Conservation (phyloP, 2,888 invertebrate species). For the Scrobipalpa atriplicella region DNA sequence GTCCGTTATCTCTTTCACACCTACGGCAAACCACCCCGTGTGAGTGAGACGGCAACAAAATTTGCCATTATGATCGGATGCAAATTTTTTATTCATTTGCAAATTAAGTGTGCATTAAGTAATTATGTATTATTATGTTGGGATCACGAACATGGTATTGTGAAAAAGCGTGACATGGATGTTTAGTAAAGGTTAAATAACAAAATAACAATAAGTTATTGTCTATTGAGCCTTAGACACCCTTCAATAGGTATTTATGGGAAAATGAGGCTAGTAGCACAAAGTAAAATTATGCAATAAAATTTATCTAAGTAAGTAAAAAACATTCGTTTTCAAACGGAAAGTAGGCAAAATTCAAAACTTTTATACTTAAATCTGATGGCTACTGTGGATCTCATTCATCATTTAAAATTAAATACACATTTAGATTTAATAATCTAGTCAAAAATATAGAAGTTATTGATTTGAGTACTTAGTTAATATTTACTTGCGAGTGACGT, state of each 20-base stretch:
- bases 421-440: too few species aligned
- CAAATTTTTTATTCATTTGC: slow-evolving; percentile 78
- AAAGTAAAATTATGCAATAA: neutral
- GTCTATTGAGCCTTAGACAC: slow-evolving; percentile 14
- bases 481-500: too few species aligned
- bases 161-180: slow-evolving; percentile 48
- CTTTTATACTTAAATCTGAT: too few species aligned
- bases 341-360: too few species aligned
- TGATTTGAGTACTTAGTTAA: too few species aligned
- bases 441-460: too few species aligned
- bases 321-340: too few species aligned
- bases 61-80: slow-evolving; percentile 70
- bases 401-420: too few species aligned
- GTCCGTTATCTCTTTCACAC: slow-evolving; percentile 59
- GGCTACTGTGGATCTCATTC: too few species aligned
- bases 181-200: slow-evolving; percentile 41
- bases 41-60: slow-evolving; percentile 53
- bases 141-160: slow-evolving; percentile 50
- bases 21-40: slow-evolving; percentile 38
- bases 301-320: too few species aligned
- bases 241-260: slow-evolving; percentile 6
- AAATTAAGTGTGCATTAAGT: slow-evolving; percentile 75
- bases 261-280: slow-evolving; percentile 3
- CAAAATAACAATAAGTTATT: slow-evolving; percentile 35
- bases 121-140: slow-evolving; percentile 73